Evolutionary conservation across 1,140 invertebrate species (phyloP).

Genomic region (Mylabris phalerata): DNA sequence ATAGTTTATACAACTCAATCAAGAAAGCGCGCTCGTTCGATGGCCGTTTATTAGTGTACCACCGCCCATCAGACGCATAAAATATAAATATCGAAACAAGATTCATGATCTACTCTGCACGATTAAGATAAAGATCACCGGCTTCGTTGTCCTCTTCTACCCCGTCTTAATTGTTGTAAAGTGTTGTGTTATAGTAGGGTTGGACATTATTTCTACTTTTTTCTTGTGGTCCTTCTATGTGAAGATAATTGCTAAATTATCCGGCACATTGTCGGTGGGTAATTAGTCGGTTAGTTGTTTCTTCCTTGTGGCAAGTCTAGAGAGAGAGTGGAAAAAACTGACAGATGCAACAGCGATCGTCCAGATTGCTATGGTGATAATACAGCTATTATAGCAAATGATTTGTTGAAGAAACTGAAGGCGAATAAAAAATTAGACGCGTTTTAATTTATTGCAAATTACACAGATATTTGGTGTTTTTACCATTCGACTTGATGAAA

Average conservation of each 20-base stretch:
- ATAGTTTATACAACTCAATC: conserved; percentile 21
- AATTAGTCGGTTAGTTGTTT: too few species aligned
- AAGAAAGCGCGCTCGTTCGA: conserved; percentile 1
- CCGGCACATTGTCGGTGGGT: too few species aligned
- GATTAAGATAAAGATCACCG: conserved; percentile 11
- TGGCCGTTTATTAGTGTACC: conserved; percentile 2
- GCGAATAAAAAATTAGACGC: neutral
- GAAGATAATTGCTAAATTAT: too few species aligned
- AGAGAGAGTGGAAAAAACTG: conserved; percentile 11
- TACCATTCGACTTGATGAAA: too few species aligned
- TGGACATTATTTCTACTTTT: too few species aligned
- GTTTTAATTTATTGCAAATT: conserved; percentile 22
- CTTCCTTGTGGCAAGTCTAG: too few species aligned
- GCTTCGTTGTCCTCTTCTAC: too few species aligned
- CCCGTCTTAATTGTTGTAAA: too few species aligned
- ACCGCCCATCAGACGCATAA: conserved; percentile 5
- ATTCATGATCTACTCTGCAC: conserved; percentile 8
- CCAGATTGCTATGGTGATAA: conserved; percentile 22
- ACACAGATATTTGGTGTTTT: neutral
- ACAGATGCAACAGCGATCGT: conserved; percentile 26
- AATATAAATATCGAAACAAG: conserved; percentile 7
- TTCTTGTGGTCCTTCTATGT: too few species aligned
- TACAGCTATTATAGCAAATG: conserved; percentile 23
- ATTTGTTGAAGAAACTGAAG: conserved; percentile 18
- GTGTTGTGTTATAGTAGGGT: too few species aligned